These are phyloP conservation scores for Holacanthus passer DNA, from an alignment of 2,113 vertebrate genomes.

Conservation along the genomic window DNA sequence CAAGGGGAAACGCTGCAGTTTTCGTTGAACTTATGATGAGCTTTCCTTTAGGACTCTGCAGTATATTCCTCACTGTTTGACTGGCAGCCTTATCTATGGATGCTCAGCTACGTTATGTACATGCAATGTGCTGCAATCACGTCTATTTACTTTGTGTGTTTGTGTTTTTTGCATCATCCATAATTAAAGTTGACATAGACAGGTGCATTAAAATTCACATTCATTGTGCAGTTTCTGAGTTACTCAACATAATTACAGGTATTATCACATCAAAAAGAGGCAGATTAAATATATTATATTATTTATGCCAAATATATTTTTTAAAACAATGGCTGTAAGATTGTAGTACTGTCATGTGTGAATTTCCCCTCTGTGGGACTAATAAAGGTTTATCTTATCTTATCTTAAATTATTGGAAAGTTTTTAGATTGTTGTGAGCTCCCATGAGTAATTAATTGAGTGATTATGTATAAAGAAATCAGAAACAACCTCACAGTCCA, in stretches of 20 bases:
- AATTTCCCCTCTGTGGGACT: no score
- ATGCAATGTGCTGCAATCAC: background rate
- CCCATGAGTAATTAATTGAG: background rate
- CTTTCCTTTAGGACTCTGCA: background rate
- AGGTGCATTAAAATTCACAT: background rate
- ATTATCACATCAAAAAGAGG: no score
- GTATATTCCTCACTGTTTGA: background rate
- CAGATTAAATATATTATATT: no score
- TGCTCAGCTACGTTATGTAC: background rate
- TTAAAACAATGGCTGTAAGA: no score
- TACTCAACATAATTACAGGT: background rate
- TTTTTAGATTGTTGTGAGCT: background rate
- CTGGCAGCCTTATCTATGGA: background rate
- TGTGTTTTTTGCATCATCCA: background rate
- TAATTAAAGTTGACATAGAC: background rate
- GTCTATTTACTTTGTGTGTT: background rate
- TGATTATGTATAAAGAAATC: background rate
- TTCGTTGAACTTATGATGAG: background rate
- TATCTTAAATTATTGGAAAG: background rate
- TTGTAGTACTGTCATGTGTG: no score
- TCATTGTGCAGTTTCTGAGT: background rate
- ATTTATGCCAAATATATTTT: no score
- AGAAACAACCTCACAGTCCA: background rate
- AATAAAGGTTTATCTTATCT: no score
- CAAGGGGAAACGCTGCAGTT: background rate